Base-by-base conservation (phyloP, 92 coral and sea anemone species). In the Metridium senile region DNA sequence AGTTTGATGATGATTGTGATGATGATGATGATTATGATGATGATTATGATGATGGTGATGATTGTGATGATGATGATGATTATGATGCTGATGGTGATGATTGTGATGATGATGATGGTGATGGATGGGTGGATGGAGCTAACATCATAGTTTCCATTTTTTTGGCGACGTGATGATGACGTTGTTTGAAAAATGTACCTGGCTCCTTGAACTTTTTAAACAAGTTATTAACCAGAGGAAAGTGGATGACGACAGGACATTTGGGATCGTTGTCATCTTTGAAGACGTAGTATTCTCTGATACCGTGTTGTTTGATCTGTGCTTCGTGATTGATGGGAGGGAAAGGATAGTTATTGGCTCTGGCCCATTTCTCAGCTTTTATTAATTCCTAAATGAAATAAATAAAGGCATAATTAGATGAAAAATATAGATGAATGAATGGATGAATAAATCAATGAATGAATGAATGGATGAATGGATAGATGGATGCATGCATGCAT, bases 281-380 rank as follows among this genome's bases (percentile, higher is more conserved):
- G 62, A 92, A 89, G 47, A 89, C 93, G 70, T 92, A 89, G 72
- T 81, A 89, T 58, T 92, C 97, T 70, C 82, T 90, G 71, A 89
- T 72, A 19, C 90, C 86, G 57, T 81, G 34, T 62, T 84, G 72
- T 19, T 86, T 83, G 47, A 58, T 80, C 72, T 76, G 82, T 29
- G 85, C 93, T 30, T 86, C 79, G 72, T 71, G 71, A 52, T 86
- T 75, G 39, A 92, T 87, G 19, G 91, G 97, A 76, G 97, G 97
- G 69, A 92, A 89, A 25, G 88, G 90, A 0, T 73, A n/a, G 58
- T 87, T 84, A 84, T 92, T 81, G 47, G 71, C 43, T 53, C 77
- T 74, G 7, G 97, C 97, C 97, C 97, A 92, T 29, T 83, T 11
- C 66, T 89, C 88, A 0, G 97, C 97, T 74, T 75, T 58, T 31